phyloP scores from a whole-genome alignment of 2,797 vertebrate genomes.

The Psittacula echo region DNA sequence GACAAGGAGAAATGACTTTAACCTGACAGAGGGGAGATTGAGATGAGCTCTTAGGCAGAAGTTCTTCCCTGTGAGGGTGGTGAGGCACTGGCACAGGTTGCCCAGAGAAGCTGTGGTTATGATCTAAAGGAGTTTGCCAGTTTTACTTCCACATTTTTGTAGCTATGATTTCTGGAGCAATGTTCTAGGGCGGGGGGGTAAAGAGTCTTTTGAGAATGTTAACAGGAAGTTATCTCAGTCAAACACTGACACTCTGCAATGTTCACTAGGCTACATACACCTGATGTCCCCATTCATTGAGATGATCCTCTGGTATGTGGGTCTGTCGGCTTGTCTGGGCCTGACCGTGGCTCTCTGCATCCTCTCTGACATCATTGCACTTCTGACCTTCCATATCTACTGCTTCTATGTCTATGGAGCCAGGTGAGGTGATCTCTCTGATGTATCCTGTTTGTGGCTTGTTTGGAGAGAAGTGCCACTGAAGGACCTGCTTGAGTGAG shows the following conservation, averaged over 20 bases:
- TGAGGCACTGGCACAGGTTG: background rate
- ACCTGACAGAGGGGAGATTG: background rate
- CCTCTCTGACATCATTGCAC: conserved; percentile 92
- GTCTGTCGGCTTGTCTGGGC: conserved; percentile 92
- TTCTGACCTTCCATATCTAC: conserved; percentile 99
- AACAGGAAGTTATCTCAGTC: background rate
- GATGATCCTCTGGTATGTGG: conserved; percentile 94
- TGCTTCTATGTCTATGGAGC: conserved; percentile 99
- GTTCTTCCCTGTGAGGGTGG: background rate
- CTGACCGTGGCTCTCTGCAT: conserved; percentile 92
- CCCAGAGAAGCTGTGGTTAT: background rate
- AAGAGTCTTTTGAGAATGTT: background rate
- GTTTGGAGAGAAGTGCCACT: background rate
- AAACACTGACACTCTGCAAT: background rate
- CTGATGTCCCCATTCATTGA: conserved; percentile 97
- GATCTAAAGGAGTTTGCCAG: background rate
- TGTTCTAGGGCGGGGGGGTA: fast-evolving
- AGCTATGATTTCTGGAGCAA: background rate
- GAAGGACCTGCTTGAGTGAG: background rate
- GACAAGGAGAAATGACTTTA: background rate
- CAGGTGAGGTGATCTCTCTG: conserved; percentile 79
- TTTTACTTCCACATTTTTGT: background rate
- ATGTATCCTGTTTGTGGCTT: background rate
- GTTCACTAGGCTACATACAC: conserved; percentile 90
- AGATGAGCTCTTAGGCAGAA: background rate